These are phyloP conservation scores for Pogonophryne albipinna DNA, from an alignment of 2,797 vertebrate species.

Conservation along the genomic window DNA sequence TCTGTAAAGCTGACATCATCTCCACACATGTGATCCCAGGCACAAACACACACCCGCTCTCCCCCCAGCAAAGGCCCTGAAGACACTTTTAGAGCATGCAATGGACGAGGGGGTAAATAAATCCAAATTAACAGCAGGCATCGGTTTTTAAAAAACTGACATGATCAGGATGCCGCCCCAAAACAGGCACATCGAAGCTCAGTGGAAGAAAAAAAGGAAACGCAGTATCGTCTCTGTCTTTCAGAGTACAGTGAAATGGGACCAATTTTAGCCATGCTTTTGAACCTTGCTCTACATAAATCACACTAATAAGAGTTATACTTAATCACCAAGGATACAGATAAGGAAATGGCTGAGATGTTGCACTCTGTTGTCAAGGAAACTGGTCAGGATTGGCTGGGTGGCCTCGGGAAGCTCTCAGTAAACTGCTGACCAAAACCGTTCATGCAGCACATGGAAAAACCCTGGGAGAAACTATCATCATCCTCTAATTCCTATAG, in stretches of 20 bases:
- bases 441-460: constrained; percentile 20
- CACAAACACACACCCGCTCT: constrained; percentile 20
- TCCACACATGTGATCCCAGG: constrained; percentile 46
- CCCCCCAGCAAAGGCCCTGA: constrained; percentile 43
- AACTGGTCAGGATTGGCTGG: constrained; percentile 59
- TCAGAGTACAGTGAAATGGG: constrained; percentile 26
- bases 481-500: not conserved
- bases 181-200: constrained; percentile 58
- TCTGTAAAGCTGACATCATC: constrained; percentile 77
- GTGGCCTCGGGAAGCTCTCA: constrained; percentile 51
- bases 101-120: constrained; percentile 66
- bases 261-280: constrained; percentile 20
- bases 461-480: constrained; percentile 13
- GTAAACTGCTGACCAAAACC: constrained; percentile 42
- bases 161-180: constrained; percentile 57
- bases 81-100: constrained; percentile 42
- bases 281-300: constrained; percentile 52
- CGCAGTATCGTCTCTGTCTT: constrained; percentile 35
- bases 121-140: constrained; percentile 74
- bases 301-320: constrained; percentile 56
- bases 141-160: constrained; percentile 70
- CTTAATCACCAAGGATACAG: constrained; percentile 69
- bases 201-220: constrained; percentile 32
- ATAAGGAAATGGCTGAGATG: constrained; percentile 58
- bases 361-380: constrained; percentile 79